phyloP scores from a whole-genome alignment of 2,797 vertebrate species.

The Uromys caudimaculatus region DNA sequence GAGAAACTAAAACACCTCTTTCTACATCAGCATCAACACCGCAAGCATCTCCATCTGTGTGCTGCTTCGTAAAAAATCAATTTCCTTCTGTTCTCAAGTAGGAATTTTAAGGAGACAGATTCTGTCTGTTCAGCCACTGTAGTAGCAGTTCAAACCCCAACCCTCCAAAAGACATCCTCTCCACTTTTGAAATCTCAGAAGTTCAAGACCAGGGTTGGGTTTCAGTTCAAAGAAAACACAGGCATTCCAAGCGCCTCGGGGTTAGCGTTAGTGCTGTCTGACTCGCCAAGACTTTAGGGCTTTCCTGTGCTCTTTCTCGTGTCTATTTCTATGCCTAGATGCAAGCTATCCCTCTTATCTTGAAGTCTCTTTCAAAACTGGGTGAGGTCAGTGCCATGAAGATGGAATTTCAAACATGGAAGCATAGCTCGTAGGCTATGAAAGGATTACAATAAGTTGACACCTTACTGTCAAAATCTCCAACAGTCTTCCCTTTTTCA shows the following conservation, averaged over 20 bases:
- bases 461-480: not conserved
- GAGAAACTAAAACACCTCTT: no score
- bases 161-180: not conserved
- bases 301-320: slow-evolving; percentile 23
- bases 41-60: not conserved
- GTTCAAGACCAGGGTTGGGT: not conserved
- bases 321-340: slow-evolving; percentile 4
- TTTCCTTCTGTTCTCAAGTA: slow-evolving; percentile 15
- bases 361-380: not conserved
- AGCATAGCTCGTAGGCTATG: not conserved
- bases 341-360: not conserved
- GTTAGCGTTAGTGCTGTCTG: slow-evolving; percentile 5
- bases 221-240: slow-evolving; percentile 51
- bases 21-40: not conserved
- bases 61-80: slow-evolving; percentile 12
- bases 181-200: slow-evolving; percentile 16
- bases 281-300: slow-evolving; percentile 47
- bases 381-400: not conserved
- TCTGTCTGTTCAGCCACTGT: not conserved
- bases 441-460: not conserved
- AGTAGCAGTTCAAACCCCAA: slow-evolving; percentile 30
- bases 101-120: slow-evolving; percentile 49
- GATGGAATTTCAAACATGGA: not conserved
- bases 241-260: not conserved
- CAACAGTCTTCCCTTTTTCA: not conserved